Percentiles rank a stretch among this genome's conserved stretches.
phyloP scores from a whole-genome alignment of 1,140 invertebrate genomes.

The Babylonia areolata region DNA sequence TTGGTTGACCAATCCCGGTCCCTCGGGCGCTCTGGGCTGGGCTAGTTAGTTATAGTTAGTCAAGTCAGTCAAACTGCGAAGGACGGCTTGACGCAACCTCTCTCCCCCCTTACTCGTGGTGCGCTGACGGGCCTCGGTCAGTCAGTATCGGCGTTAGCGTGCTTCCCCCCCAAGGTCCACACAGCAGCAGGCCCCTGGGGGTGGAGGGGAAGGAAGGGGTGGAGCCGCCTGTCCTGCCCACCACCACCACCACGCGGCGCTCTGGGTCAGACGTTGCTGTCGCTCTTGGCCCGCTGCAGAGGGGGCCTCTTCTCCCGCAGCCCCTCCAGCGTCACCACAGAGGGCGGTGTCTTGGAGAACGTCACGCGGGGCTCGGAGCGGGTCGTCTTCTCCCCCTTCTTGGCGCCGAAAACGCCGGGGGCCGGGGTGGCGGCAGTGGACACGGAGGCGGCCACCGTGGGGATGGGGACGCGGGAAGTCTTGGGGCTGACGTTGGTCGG shows the following conservation, averaged over 20 bases:
- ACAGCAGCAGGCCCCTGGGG: not conserved
- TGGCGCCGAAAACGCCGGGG: not conserved
- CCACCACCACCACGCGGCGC: too few relatives aligned
- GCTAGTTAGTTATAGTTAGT: too few relatives aligned
- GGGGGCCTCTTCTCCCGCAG: not conserved
- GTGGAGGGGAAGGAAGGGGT: not conserved
- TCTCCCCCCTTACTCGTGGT: too few relatives aligned
- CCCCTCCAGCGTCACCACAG: slow-evolving; percentile 20
- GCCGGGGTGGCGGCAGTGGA: not conserved
- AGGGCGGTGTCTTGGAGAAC: slow-evolving; percentile 24
- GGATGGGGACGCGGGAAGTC: slow-evolving; percentile 4
- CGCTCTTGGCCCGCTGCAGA: not conserved
- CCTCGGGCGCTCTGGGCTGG: too few relatives aligned
- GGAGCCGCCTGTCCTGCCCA: not conserved
- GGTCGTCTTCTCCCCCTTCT: slow-evolving; percentile 33
- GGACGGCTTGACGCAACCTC: too few relatives aligned
- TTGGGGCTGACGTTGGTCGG: not conserved
- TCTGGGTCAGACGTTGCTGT: slow-evolving; percentile 35
- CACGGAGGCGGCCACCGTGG: slow-evolving; percentile 13
- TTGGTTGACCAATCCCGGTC: too few relatives aligned
- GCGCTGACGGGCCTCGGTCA: too few relatives aligned
- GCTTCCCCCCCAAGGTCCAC: too few relatives aligned
- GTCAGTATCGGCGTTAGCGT: too few relatives aligned
- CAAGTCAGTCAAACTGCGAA: too few relatives aligned
- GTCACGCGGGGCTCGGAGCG: slow-evolving; percentile 35